Evolutionary conservation across 1,140 invertebrate genomes (phyloP), one percentile per base, ranked within the genome.

Genomic region (Caenorhabditis latens): DNA sequence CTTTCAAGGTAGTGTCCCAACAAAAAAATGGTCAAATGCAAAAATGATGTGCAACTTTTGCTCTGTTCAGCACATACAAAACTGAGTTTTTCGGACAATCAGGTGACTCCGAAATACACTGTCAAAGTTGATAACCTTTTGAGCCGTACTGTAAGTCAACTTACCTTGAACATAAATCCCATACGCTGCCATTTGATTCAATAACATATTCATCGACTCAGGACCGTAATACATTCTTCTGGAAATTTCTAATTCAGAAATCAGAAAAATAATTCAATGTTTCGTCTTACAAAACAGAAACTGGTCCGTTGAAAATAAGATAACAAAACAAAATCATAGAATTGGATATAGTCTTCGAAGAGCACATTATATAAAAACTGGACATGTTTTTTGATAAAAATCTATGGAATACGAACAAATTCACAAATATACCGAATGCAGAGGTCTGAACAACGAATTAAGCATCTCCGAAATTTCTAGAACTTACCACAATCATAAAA

Each of bases 341-440:
- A n/a, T 79, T 79, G 19, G 71, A 79, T 13, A 79, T 42, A 7
- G 71, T 79, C 24, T 79, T 79, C n/a, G 71, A 79, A 0, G 71
- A 79, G 46, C 71, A 79, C 71, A 79, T 79, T 50, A 79, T 48
- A 50, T 79, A 79, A 24, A 79, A 79, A 24, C 71, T 79, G 9
- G 71, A 50, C 71, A 79, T 79, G 11, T 79, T 79, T 50, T 79
- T 79, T 46, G 46, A 13, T 16, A 50, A 13, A 42, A 79, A 79
- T 21, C 71, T 46, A 6, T 50, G 71, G 6, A 79, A n/a, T 0
- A 79, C 71, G 11, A 79, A 53, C 7, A 79, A 2, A n/a, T 79
- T 79, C 0, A 79, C 11, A 11, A 48, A 53, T 11, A 79, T 79
- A 11, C 71, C 71, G n/a, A 79, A 53, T 6, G 46, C 46, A 24